phyloP scores from a whole-genome alignment of 2,113 vertebrate species.

The Strix uralensis region DNA sequence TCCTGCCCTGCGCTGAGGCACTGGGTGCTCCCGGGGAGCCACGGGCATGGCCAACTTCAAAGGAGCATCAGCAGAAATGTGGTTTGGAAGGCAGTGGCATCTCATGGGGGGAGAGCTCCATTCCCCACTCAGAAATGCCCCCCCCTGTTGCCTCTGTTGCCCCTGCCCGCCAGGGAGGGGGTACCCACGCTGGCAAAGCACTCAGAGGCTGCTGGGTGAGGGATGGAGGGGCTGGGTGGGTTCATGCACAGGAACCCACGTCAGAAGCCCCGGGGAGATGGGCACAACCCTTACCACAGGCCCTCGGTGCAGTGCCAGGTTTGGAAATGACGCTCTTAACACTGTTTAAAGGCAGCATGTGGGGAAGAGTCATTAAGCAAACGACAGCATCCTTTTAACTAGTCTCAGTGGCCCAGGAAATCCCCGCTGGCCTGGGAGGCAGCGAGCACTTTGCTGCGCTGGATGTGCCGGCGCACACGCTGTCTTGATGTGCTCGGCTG shows the following conservation, averaged over 20 bases:
- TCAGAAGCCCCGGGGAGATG: accelerated
- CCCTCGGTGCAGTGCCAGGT: background rate
- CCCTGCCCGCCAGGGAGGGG: background rate
- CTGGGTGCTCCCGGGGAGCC: background rate
- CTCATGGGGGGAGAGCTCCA: background rate
- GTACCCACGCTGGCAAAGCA: background rate
- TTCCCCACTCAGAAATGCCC: background rate
- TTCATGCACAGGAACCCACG: too few relatives aligned
- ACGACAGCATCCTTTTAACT: background rate
- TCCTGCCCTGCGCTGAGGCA: background rate
- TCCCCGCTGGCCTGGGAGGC: background rate
- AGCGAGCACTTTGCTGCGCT: background rate
- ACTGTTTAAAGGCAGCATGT: background rate
- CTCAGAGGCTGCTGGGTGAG: background rate
- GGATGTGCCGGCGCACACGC: background rate
- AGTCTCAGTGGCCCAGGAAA: background rate
- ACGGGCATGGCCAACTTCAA: accelerated
- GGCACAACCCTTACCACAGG: background rate
- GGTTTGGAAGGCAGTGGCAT: background rate
- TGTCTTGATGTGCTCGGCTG: conserved; percentile 3
- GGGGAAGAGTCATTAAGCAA: background rate
- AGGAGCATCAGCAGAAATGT: background rate
- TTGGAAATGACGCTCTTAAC: background rate
- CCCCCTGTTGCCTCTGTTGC: background rate
- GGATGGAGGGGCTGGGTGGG: background rate